Evolutionary conservation across 1,140 invertebrate species (phyloP), one percentile per base, ranked within the genome.

Genomic region (Hypsibius dujardini): DNA sequence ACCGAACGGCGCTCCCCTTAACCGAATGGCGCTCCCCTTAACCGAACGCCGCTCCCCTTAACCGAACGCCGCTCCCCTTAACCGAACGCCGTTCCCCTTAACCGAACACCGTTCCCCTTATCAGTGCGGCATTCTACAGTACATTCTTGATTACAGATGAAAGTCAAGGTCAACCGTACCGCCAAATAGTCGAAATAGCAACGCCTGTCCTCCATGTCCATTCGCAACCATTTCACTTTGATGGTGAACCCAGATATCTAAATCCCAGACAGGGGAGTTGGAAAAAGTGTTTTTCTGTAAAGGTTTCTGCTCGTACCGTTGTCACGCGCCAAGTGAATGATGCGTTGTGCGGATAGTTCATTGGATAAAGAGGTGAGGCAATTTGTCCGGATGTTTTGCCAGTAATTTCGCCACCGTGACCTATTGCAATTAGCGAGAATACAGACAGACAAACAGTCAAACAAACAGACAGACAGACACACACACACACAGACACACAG

Each of bases 311-410:
- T 3, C 3, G 12, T 67, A 67, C 62, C 12, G 72, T 73, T 0
- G 69, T 71, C 1, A 76, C 67, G 2, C 67, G 67, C 73, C 74
- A 76, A 1, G 28, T 47, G 67, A 74, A 73, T 1, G 47, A 70
- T 40, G 56, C 42, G 1, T 40, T 7, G 42, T 70, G 67, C 46
- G 45, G 2, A 40, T 62, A 70, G 2, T 72, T 69, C 0, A 77
- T 69, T 0, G 91, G 90, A 80, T 90, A 94, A 1, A 87, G 76
- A 0, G 90, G 90, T 0, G 89, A 92, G 1, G 85, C 81, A n/a
- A 95, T 84, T 70, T 77, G 75, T 15, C 89, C 90, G 0, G 70
- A 76, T 0, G 80, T 76, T n/a, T 42, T 67, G 12, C 85, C 84
- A 60, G 73, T 79, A 7, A 89, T 78, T 59, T 85, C 82, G 75